Evolutionary conservation across 2,113 vertebrate genomes (phyloP), one percentile per base, ranked within the genome.

Genomic region (Alectura lathami): DNA sequence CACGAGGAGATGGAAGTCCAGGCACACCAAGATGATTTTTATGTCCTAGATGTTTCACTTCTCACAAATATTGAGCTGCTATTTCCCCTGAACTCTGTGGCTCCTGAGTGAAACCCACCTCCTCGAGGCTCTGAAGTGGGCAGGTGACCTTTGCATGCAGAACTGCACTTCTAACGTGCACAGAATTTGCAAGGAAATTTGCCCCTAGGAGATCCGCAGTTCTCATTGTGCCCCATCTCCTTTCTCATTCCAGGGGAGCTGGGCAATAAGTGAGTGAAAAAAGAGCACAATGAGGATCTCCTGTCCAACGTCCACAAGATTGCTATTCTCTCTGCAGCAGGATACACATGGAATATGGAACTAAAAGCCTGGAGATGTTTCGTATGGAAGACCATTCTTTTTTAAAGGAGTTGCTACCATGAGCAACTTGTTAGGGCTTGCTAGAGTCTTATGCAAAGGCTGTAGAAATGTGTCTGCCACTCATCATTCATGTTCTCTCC

Each of bases 1-100:
- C 32, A 29, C 1, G 14, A 82, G 15, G 70, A 70, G 80, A 89
- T 50, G 59, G 83, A 86, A 60, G 27, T 68, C 83, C 74, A 82
- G 86, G 76, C 83, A 23, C 15, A 73, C 66, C 47, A 23, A 83
- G 56, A 77, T 82, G 84, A 74, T 75, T 92, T 85, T 91, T 80
- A 73, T 8, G 16, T 76, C 60, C 73, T 48, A 32, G 82, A 63
- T 0, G 0, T 88, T 93, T 93, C 18, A n/a, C 48, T 89, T 83
- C 75, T 51, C 60, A 59, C 72, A 54, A 53, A 42, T 32, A 45
- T 17, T 70, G 74, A 73, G 74, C 66, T 91, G 73, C 86, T 96
- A 4, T 53, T 84, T 76, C 8, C 48, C 83, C 10, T 47, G 91
- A 96, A 63, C 67, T 89, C 84, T 12, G 38, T 42, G 62, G 27